phyloP scores from a whole-genome alignment of 2,888 invertebrate genomes.

The Phalera bucephala region DNA sequence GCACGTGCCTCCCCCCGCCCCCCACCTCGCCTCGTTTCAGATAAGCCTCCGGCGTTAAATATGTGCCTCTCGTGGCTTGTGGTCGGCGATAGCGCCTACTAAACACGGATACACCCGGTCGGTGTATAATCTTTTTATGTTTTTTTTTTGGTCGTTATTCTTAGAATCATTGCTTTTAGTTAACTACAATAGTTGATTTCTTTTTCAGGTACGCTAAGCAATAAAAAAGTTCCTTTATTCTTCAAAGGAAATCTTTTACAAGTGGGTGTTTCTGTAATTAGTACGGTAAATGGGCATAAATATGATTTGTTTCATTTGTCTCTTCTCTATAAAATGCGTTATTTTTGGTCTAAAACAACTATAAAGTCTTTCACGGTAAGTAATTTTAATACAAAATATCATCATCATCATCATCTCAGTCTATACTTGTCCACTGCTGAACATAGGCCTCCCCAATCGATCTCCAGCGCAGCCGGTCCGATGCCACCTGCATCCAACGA shows the following conservation, averaged over 20 bases:
- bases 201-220: slow-evolving; percentile 36
- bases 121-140: slow-evolving; percentile 39
- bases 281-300: too few relatives aligned
- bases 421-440: too few relatives aligned
- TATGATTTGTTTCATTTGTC: too few relatives aligned
- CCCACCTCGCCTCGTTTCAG: slow-evolving; percentile 49
- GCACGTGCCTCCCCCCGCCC: slow-evolving; percentile 47
- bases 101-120: slow-evolving; percentile 39
- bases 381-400: too few relatives aligned
- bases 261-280: too few relatives aligned
- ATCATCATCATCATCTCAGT: too few relatives aligned
- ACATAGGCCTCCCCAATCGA: too few relatives aligned
- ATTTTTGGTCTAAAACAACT: too few relatives aligned
- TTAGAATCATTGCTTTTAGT: slow-evolving; percentile 20
- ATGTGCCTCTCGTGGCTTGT: slow-evolving; percentile 61
- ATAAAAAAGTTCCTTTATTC: slow-evolving; percentile 9
- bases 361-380: too few relatives aligned
- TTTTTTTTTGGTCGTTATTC: slow-evolving; percentile 35
- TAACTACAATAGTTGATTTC: slow-evolving; percentile 23
- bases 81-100: slow-evolving; percentile 48
- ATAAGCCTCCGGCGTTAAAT: slow-evolving; percentile 70
- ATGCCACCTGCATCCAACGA: too few relatives aligned
- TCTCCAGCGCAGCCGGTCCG: too few relatives aligned
- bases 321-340: too few relatives aligned
- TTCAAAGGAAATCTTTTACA: slow-evolving; percentile 11